Percentiles rank a stretch among this genome's conserved stretches.
Conservation (phyloP, 2,797 vertebrate genomes). For the Garrulus glandarius region DNA sequence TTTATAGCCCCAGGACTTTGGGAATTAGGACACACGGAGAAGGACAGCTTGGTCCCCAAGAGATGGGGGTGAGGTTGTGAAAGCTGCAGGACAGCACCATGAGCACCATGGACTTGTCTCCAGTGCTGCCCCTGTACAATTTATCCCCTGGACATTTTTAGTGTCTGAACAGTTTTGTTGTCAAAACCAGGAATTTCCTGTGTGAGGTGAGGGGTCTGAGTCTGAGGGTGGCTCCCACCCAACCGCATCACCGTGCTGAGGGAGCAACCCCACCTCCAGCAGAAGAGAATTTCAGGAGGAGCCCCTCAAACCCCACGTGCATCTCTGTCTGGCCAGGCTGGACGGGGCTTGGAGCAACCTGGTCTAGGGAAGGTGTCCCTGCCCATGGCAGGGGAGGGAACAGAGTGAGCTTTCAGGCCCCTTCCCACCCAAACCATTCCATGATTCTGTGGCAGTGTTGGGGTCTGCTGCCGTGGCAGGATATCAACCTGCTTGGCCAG, state of each 20-base stretch:
- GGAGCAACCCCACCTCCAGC: neutral
- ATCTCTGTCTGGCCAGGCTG: neutral
- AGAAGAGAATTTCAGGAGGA: neutral
- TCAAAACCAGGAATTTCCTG: neutral
- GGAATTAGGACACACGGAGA: neutral
- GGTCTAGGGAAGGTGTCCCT: neutral
- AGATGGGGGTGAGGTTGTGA: neutral
- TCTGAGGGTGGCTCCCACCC: neutral
- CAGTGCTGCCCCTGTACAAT: neutral
- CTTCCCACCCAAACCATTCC: neutral
- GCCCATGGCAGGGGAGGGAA: neutral
- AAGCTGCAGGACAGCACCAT: neutral
- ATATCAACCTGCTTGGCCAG: neutral
- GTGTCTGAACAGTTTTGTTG: neutral
- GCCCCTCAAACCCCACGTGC: rapidly evolving
- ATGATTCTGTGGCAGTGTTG: neutral
- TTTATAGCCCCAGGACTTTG: neutral
- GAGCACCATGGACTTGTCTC: neutral
- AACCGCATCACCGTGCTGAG: rapidly evolving
- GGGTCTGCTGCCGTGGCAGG: rapidly evolving
- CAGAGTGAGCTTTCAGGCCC: neutral
- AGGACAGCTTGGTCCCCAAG: neutral
- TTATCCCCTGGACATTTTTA: neutral
- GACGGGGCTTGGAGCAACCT: neutral
- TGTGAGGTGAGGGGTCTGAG: neutral